A percentile compares a stretch with the other conserved stretches of the same genome.
phyloP scores from a whole-genome alignment of 2,113 vertebrate genomes.

The Melierax canorus region DNA sequence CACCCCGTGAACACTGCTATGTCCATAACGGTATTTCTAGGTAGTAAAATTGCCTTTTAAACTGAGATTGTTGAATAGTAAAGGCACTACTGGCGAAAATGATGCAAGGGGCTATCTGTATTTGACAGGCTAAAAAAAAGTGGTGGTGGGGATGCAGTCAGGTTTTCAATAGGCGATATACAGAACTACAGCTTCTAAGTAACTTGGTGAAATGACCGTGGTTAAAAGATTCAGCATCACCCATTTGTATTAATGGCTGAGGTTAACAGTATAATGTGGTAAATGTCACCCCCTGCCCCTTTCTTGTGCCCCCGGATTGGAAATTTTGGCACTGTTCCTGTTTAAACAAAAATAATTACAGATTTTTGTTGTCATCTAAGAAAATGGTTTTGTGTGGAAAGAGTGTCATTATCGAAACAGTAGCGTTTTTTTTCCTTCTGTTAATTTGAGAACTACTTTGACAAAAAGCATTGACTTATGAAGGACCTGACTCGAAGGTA shows the following conservation, averaged over 20 bases:
- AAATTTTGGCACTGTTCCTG: background rate
- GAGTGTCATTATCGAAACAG: background rate
- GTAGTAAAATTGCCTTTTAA: background rate
- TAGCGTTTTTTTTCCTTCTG: background rate
- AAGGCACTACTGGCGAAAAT: background rate
- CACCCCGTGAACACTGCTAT: rapidly evolving
- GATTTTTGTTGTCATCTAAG: background rate
- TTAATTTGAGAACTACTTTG: background rate
- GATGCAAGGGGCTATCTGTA: background rate
- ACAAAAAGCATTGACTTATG: background rate
- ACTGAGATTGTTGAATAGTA: background rate
- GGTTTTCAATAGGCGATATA: background rate
- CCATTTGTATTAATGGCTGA: background rate
- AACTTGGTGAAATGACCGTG: background rate
- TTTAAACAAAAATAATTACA: background rate
- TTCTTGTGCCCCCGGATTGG: background rate
- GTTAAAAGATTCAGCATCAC: background rate
- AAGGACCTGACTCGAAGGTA: background rate
- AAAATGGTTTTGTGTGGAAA: background rate
- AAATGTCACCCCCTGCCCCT: background rate
- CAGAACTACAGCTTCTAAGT: background rate
- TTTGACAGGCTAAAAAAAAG: background rate
- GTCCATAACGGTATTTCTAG: rapidly evolving
- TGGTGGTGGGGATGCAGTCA: rapidly evolving
- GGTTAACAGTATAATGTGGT: background rate